These are phyloP conservation scores for Actinernus sp. DNA, from an alignment of 92 coral and sea anemone genomes.

Conservation along the genomic window DNA sequence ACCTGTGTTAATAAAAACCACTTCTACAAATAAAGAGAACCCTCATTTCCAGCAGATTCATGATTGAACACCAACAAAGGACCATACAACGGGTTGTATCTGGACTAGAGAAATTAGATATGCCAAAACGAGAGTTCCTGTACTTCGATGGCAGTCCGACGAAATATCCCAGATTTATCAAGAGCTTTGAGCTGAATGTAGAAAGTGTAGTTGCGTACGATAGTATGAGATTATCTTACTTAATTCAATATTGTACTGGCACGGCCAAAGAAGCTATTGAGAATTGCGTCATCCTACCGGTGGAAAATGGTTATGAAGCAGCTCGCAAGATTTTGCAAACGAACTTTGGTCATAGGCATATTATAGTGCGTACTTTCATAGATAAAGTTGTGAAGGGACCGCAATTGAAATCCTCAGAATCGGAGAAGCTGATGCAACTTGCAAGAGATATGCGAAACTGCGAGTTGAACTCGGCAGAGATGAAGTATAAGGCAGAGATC, in stretches of 20 bases:
- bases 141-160: too few species aligned
- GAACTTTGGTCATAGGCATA: slow-evolving; percentile 58
- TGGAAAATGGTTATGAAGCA: slow-evolving; percentile 28
- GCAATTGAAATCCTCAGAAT: slow-evolving; percentile 6
- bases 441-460: too few species aligned
- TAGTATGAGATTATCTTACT: slow-evolving; percentile 38
- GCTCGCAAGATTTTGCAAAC: slow-evolving; percentile 33
- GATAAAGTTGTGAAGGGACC: slow-evolving; percentile 32
- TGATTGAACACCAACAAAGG: too few species aligned
- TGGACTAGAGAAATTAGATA: slow-evolving; percentile 29
- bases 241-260: slow-evolving; percentile 57
- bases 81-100: slow-evolving; percentile 19
- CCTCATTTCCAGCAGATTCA: too few species aligned
- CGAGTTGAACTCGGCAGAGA: too few species aligned
- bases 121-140: slow-evolving; percentile 57
- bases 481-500: too few species aligned
- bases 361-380: slow-evolving; percentile 26
- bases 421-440: slow-evolving; percentile 33
- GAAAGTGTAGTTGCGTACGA: slow-evolving; percentile 14
- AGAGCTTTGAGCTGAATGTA: slow-evolving; percentile 52
- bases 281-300: slow-evolving; percentile 55
- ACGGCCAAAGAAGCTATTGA: slow-evolving; percentile 54
- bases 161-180: too few species aligned
- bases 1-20: too few species aligned
- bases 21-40: too few species aligned